Base-by-base conservation (phyloP, 2,113 vertebrate genomes). In the Podilymbus podiceps region DNA sequence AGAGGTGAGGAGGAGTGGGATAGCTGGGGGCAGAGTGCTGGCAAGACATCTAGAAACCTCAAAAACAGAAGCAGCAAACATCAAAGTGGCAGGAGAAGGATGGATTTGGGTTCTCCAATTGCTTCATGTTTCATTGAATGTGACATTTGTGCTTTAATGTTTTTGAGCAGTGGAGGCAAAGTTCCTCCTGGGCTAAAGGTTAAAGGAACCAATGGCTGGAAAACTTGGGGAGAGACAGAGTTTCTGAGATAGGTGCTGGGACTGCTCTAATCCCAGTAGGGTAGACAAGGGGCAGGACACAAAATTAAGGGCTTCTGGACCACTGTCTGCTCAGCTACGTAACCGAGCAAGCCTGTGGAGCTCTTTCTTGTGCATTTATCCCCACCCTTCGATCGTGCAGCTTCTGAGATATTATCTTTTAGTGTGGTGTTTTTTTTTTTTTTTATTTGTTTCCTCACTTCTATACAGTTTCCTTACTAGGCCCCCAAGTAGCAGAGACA, bases 381-480 rank as follows among this genome's bases (percentile, higher is more conserved):
- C 31, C 28, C 24, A 24, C 5, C 80, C 6, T 35, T 68, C 33
- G 68, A 68, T 10, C 0, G 0, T 35, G 21, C 35, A 62, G 7
- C 23, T 92, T 72, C 62, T 80, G 67, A 52, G 33, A 44, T 15
- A 35, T 3, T 8, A 13, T 28, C 16, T 58, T 74, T 71, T 35
- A 14, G 17, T 5, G 2, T 3, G 38, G 38, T 38, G 38, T 8
- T 8, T 38, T 38, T 38, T 38, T 38, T 38, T 38, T 31, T 55
- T 90, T 81, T 59, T n/a, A n/a, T 59, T 24, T 15, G 6, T 46
- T 90, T 79, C 58, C 18, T 10, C 8, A 19, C 13, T 86, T 44
- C 5, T 8, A 13, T 46, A 59, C 33, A 60, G 15, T 72, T 60
- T 76, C 63, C 40, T 80, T 52, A 60, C 24, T 14, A 15, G 5